Base-by-base conservation (phyloP, 2,113 vertebrate species). In the Balaenoptera acutorostrata region DNA sequence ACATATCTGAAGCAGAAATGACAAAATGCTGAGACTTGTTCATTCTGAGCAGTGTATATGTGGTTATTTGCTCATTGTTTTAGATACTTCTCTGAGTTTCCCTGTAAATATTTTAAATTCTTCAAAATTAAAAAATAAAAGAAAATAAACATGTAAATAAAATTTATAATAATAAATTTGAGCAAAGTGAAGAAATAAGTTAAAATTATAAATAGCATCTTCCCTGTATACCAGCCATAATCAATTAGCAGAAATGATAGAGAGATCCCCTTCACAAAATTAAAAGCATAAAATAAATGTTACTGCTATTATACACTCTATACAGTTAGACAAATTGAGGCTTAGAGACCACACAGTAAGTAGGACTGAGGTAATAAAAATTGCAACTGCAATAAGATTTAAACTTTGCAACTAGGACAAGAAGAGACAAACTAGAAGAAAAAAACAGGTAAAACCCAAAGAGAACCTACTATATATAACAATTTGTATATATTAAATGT, bases 371-470 rank as follows among this genome's bases (percentile, higher is more conserved):
- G n/a, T 87, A 41, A 90, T 88, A 80, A 82, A 86, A 95, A 69
- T 46, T 69, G 46, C 86, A 91, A n/a, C 21, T 78, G 86, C 1
- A 84, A 74, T 87, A 75, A 86, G 63, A 93, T 90, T 89, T 95
- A 74, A 95, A 89, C 46, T 93, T 97, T 78, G 23, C 82, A 96
- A 95, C 55, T 95, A 96, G 69, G 18, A 66, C 74, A 90, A 82
- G 52, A 95, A 96, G 39, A 83, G 21, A 78, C 46, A 87, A 33
- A 63, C 74, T 33, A 84, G n/a, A 96, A 77, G n/a, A 97, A 90
- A 97, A 91, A 93, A 97, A 52, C 25, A 82, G 17, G 87, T 63
- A 95, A 95, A 91, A 63, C 4, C 13, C 69, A 80, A 71, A 93
- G 57, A 97, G 31, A 89, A 82, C 9, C 13, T 91, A 80, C 36